Conservation (phyloP, 1,140 invertebrate genomes). For the Drosophila azteca region DNA sequence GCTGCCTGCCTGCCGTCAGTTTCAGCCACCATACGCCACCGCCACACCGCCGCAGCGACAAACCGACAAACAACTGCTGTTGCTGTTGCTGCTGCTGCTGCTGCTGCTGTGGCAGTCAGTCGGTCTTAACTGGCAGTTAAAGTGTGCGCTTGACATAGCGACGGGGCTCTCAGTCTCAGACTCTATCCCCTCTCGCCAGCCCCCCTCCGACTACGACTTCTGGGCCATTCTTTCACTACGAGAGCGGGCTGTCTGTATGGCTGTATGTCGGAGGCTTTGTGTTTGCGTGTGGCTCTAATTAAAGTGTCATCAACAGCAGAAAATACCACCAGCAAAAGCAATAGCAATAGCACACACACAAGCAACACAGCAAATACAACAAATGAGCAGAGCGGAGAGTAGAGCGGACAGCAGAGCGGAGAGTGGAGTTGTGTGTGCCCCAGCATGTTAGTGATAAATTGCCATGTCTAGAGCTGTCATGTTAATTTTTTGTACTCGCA, state of each 20-base stretch:
- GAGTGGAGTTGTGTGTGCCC: conserved; percentile 22
- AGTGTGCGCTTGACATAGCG: conserved; percentile 73
- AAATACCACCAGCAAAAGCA: conserved; percentile 35
- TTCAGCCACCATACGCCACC: conserved; percentile 36
- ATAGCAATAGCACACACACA: conserved; percentile 17
- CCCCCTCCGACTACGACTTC: conserved; percentile 3
- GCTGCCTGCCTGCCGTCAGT: conserved; percentile 13
- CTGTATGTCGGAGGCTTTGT: conserved; percentile 47
- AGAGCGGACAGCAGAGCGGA: conserved; percentile 1
- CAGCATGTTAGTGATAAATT: conserved; percentile 78
- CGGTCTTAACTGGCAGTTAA: conserved; percentile 60
- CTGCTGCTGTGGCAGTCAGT: background rate
- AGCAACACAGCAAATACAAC: conserved; percentile 4
- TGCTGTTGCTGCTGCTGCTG: no score
- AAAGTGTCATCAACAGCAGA: conserved; percentile 78
- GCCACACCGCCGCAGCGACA: conserved; percentile 13
- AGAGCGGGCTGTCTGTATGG: background rate
- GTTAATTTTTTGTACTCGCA: conserved; percentile 76
- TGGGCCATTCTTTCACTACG: conserved; percentile 28
- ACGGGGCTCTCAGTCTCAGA: conserved; percentile 26
- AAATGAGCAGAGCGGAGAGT: no score
- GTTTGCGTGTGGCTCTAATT: conserved; percentile 82
- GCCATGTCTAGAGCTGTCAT: conserved; percentile 79
- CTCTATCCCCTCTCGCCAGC: no score
- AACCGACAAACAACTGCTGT: background rate